A percentile compares a stretch with the other conserved stretches of the same genome.
Conservation (phyloP, 2,113 vertebrate genomes). For the Chaetodon auriga region DNA sequence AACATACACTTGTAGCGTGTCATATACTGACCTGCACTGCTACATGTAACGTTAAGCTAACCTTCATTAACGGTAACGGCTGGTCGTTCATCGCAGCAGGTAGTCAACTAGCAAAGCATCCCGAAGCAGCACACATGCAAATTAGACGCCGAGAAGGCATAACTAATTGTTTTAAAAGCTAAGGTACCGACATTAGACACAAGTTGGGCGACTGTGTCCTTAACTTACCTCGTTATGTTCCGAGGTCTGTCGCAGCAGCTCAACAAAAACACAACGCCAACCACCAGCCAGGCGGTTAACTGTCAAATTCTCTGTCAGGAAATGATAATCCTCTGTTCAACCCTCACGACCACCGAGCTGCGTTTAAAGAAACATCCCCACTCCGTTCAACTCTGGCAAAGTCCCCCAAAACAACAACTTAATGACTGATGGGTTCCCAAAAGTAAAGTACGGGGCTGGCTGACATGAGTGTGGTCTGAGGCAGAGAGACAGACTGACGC, state of each 20-base stretch:
- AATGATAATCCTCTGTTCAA: slow-evolving; percentile 12
- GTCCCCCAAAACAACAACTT: background rate
- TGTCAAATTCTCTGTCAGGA: slow-evolving; percentile 18
- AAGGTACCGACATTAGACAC: background rate
- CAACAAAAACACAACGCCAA: slow-evolving; percentile 14
- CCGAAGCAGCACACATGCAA: background rate
- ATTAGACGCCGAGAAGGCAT: background rate
- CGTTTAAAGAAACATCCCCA: slow-evolving; percentile 5
- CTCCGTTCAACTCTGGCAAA: background rate
- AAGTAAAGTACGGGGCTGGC: background rate
- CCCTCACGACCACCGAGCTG: background rate
- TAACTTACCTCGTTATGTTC: slow-evolving; percentile 41
- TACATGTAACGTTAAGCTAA: too few relatives aligned
- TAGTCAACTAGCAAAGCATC: slow-evolving; percentile 16
- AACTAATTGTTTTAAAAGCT: background rate
- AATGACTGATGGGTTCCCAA: too few relatives aligned
- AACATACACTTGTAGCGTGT: background rate
- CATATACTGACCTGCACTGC: too few relatives aligned
- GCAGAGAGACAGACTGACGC: background rate
- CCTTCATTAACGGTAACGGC: too few relatives aligned
- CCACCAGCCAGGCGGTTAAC: background rate
- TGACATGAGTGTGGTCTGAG: background rate
- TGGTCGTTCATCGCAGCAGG: too few relatives aligned
- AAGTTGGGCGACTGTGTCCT: background rate
- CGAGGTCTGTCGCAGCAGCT: slow-evolving; percentile 22